Evolutionary conservation across 2,797 vertebrate species (phyloP), one percentile per base, ranked within the genome.

Genomic region (Spinus pinus): DNA sequence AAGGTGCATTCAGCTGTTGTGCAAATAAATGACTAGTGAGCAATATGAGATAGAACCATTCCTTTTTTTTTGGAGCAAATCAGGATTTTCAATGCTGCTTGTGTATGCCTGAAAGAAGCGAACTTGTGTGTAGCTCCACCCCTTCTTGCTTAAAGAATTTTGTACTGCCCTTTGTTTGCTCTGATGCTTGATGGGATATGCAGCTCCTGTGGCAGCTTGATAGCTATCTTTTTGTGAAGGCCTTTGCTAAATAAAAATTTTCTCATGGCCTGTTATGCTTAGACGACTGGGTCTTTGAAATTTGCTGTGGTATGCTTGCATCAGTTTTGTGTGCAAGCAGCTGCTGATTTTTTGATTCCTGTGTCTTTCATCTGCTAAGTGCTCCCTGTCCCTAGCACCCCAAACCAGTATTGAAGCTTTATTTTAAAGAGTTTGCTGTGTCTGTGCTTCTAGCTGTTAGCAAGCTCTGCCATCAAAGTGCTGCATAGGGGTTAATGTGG

Each of bases 351-450:
- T 70, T 61, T 65, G 37, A 62, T 86, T 81, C 12, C 16, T 22
- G 1, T 2, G 1, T 64, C 44, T 79, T 91, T 86, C 35, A 41
- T 74, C 30, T 90, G 39, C 61, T 75, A 28, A 53, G 35, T 33
- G 15, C 5, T 64, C 6, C 19, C 30, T 0, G 0, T 14, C 25
- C 8, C 9, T 62, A n/a, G 21, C 14, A 14, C 44, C 28, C 14
- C 30, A 58, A 79, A 60, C 31, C 35, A 72, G 10, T 79, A 62
- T n/a, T 3, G 8, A 60, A 35, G 22, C 28, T 83, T 58, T 77
- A 3, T 85, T 89, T 80, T 78, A 16, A 64, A 67, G 49, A 7
- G 11, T 88, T 88, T 93, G 27, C 33, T 90, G 12, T 86, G 33
- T 62, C 56, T 56, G 18, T 87, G 53, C 46, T 74, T 86, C 6